These are phyloP conservation scores for Dendrolimus punctatus DNA, from an alignment of 1,140 invertebrate genomes.

Conservation along the genomic window DNA sequence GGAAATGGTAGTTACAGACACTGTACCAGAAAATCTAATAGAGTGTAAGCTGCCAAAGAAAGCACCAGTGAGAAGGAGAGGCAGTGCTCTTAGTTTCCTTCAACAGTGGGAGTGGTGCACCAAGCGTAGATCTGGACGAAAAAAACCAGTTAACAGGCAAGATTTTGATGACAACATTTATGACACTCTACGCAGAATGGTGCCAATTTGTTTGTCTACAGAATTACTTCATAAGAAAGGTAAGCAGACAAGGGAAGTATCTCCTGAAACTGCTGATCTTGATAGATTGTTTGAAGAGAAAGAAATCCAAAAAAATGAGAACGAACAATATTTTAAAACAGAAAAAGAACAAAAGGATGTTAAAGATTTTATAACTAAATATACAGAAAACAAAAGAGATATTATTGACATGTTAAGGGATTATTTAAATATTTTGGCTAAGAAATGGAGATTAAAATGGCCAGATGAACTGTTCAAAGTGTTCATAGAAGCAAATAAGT, in stretches of 20 bases:
- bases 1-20: conserved; percentile 26
- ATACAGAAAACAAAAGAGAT: conserved; percentile 68
- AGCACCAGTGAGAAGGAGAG: conserved; percentile 74
- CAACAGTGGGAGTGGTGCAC: conserved; percentile 83
- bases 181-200: conserved; percentile 77
- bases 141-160: conserved; percentile 60
- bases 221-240: conserved; percentile 53
- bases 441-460: conserved; percentile 77
- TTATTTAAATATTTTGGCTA: conserved; percentile 72
- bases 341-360: conserved; percentile 78
- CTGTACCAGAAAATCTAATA: conserved; percentile 20
- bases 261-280: conserved; percentile 77
- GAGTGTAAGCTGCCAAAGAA: conserved; percentile 70
- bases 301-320: conserved; percentile 40
- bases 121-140: conserved; percentile 79
- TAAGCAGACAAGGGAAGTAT: conserved; percentile 71
- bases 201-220: conserved; percentile 45
- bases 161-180: conserved; percentile 75
- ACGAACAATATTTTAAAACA: conserved; percentile 75
- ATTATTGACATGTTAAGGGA: conserved; percentile 77
- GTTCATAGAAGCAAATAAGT: conserved; percentile 75
- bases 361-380: conserved; percentile 74
- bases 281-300: conserved; percentile 76
- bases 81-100: conserved; percentile 78
- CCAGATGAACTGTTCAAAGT: conserved; percentile 73